Evolutionary conservation across 1,140 invertebrate species (phyloP), one percentile per base, ranked within the genome.

Genomic region (Papilio xuthus): DNA sequence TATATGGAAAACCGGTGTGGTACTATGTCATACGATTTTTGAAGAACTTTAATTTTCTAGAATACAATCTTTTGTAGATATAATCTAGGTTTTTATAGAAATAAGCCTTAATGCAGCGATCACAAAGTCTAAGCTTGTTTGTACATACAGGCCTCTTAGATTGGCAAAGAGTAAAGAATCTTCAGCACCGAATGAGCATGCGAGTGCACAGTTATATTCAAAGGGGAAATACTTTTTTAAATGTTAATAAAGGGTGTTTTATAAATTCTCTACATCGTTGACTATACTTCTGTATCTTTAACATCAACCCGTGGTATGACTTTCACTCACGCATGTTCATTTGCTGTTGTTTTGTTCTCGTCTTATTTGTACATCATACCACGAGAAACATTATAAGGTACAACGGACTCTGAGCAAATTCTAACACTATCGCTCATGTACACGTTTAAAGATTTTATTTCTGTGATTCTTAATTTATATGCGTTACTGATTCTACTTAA

Each of bases 241-340:
- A 83, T 75, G 12, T 78, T 41, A 78, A 47, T 74, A 82, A 47
- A 72, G 71, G 78, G 63, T 78, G 76, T 23, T 73, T 73, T 44
- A 60, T 78, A 78, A 74, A 75, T 69, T 78, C 74, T 77, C 76
- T 80, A 78, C 76, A 63, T 37, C 13, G 53, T 73, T 77, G 6
- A 73, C 18, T 74, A 67, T 47, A 78, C 73, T 72, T 77, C 78
- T 37, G 73, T 77, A 63, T 71, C 63, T 79, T 73, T 41, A 37
- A 76, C 76, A 77, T 76, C 76, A 44, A 79, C 79, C 73, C 41
- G 28, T 53, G 53, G 53, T 76, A 60, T 32, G 81, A 74, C 80
- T 78, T 83, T 82, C 78, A 84, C 87, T 88, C 86, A 87, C 90
- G 90, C 90, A 93, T 91, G 88, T 90, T 91, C 90, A 91, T 91